Evolutionary conservation across 1,140 invertebrate species (phyloP).

Genomic region (Ephestia elutella): DNA sequence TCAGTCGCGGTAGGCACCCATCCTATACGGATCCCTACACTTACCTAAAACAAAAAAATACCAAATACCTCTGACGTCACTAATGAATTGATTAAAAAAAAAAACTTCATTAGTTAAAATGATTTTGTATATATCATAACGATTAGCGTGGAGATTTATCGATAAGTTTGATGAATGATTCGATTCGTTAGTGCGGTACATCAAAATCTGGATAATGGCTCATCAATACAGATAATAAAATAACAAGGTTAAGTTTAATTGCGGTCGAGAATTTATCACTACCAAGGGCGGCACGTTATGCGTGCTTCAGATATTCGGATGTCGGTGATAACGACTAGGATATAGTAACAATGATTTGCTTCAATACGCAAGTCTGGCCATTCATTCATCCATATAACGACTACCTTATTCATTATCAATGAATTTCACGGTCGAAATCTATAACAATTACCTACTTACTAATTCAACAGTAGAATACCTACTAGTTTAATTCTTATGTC

Average conservation of each 20-base stretch:
- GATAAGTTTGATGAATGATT: constrained; percentile 10
- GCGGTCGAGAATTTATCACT: constrained; percentile 24
- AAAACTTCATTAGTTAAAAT: constrained; percentile 15
- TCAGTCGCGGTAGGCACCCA: too few species aligned
- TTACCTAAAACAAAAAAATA: too few species aligned
- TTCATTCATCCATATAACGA: neutral
- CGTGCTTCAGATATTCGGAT: constrained; percentile 40
- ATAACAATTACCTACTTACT: too few species aligned
- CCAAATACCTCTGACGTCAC: neutral
- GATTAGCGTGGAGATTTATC: constrained; percentile 9
- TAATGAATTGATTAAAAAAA: constrained; percentile 10
- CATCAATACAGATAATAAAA: constrained; percentile 34
- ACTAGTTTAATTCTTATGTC: neutral
- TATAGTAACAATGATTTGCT: too few species aligned
- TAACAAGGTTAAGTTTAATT: constrained; percentile 40
- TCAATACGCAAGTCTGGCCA: neutral
- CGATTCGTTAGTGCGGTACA: neutral
- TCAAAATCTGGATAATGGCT: constrained; percentile 10
- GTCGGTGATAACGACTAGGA: constrained; percentile 18
- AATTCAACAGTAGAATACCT: too few species aligned
- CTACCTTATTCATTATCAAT: too few species aligned
- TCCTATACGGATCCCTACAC: too few species aligned
- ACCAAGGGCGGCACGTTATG: constrained; percentile 40
- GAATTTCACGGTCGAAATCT: too few species aligned
- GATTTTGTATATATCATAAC: neutral